A percentile compares a stretch with the other conserved stretches of the same genome.
Conservation (phyloP, 2,888 invertebrate genomes). For the Hirudinaria manillensis region DNA sequence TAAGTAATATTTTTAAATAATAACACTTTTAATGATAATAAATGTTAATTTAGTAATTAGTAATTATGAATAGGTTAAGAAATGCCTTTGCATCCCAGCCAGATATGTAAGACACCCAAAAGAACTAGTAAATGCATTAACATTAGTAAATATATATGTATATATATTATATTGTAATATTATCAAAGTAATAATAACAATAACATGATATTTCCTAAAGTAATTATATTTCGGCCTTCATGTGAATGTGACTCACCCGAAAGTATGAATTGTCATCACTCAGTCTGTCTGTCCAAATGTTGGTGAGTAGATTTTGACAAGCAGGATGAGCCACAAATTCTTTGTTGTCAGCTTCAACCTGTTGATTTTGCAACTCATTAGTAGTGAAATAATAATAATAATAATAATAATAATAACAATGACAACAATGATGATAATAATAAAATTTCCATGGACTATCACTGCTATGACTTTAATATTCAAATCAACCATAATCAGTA, state of each 20-base stretch:
- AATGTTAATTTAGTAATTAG: too few species aligned
- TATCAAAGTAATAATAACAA: not conserved
- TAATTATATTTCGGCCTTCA: not conserved
- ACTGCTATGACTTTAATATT: too few species aligned
- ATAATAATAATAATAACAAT: too few species aligned
- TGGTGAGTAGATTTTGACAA: slow-evolving; percentile 52
- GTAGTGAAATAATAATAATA: too few species aligned
- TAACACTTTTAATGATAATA: too few species aligned
- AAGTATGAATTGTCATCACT: slow-evolving; percentile 44
- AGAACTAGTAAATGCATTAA: not conserved
- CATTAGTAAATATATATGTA: not conserved
- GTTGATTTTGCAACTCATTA: not conserved
- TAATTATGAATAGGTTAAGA: too few species aligned
- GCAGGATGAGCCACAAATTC: slow-evolving; percentile 53
- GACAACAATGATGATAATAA: too few species aligned
- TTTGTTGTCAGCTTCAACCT: slow-evolving; percentile 51
- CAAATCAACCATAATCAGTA: too few species aligned
- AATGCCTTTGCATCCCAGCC: too few species aligned
- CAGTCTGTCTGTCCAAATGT: slow-evolving; percentile 53
- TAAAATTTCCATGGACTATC: too few species aligned
- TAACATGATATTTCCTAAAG: not conserved
- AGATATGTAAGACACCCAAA: not conserved
- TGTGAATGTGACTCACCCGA: slow-evolving; percentile 35
- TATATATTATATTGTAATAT: not conserved
- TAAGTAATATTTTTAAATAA: not conserved